A percentile compares a stretch with the other conserved stretches of the same genome.
phyloP scores from a whole-genome alignment of 30 jellyfish, hydroid and myxozoan genomes.

The Aurelia aurita complex sp. Pacific region DNA sequence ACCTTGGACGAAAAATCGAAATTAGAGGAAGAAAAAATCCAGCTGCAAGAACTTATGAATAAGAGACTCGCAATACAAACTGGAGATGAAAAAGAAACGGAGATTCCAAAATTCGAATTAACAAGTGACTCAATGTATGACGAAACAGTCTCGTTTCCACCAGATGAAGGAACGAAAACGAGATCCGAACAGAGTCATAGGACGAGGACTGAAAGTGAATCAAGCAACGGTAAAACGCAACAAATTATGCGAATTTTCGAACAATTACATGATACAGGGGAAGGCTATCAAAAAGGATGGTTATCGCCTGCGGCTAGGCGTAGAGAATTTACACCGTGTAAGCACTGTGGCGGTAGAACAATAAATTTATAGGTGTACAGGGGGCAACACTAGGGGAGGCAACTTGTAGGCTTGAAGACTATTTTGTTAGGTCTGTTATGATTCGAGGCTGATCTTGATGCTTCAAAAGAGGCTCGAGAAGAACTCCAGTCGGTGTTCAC shows the following conservation, averaged over 20 bases:
- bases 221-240: constrained; percentile 77
- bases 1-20: constrained; percentile 84
- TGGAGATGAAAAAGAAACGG: constrained; percentile 73
- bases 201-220: constrained; percentile 45
- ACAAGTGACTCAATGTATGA: constrained; percentile 63
- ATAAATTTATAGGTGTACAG: constrained; percentile 38
- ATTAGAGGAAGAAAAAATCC: constrained; percentile 71
- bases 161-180: constrained; percentile 39
- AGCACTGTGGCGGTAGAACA: constrained; percentile 71
- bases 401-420: no score
- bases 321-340: constrained; percentile 85
- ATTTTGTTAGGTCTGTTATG: no score
- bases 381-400: no score
- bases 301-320: constrained; percentile 91
- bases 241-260: constrained; percentile 90
- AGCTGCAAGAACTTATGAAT: constrained; percentile 88
- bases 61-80: constrained; percentile 80
- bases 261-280: constrained; percentile 93
- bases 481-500: no score
- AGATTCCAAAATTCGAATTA: constrained; percentile 75
- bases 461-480: no score
- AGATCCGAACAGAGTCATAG: constrained; percentile 11
- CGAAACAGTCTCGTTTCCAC: constrained; percentile 47
- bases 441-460: no score
- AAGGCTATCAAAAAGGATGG: constrained; percentile 98